Evolutionary conservation across 2,797 vertebrate species (phyloP), one percentile per base, ranked within the genome.

Genomic region (Rousettus madagascariensis): DNA sequence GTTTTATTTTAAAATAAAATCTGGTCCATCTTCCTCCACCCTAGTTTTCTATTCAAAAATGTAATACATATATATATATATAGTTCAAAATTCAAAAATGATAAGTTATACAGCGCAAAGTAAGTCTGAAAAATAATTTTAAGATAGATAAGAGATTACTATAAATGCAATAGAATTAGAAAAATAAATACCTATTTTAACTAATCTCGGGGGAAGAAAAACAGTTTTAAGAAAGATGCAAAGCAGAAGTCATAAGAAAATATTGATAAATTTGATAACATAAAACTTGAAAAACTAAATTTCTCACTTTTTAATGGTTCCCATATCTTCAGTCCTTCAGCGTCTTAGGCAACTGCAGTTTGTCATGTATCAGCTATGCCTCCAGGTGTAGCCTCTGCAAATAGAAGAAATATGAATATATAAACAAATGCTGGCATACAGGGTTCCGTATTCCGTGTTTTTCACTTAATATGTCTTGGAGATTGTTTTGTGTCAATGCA

Each of bases 1-100:
- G 20, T 68, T 80, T 61, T 65, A 75, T 74, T 91, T 85, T 77
- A 79, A 95, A 93, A 74, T 94, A 85, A 91, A 87, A 90, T 49
- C 41, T 89, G 15, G 11, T 84, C 65, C 51, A n/a, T 72, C 82
- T 20, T 87, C 28, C 59, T 3, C 8, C 55, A 10, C 16, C 1
- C 17, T 41, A 55, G 33, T 66, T 97, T 91, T 84, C 36, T 33
- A 17, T 87, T 80, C 9, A 28, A 12, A 71, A 95, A 53, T 38
- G 20, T 55, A 51, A 90, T 30, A 66, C 30, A 68, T 57, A 33
- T 33, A 33, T 33, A 86, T 30, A 86, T 30, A 49, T 38, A 79
- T 20, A 86, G 13, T 68, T 92, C 19, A 90, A 49, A 87, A 80
- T 63, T 63, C 57, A 90, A 59, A 79, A 80, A 46, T 43, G 51